phyloP scores from a whole-genome alignment of 2,888 invertebrate species.

The Nipponacmea schrenckii region DNA sequence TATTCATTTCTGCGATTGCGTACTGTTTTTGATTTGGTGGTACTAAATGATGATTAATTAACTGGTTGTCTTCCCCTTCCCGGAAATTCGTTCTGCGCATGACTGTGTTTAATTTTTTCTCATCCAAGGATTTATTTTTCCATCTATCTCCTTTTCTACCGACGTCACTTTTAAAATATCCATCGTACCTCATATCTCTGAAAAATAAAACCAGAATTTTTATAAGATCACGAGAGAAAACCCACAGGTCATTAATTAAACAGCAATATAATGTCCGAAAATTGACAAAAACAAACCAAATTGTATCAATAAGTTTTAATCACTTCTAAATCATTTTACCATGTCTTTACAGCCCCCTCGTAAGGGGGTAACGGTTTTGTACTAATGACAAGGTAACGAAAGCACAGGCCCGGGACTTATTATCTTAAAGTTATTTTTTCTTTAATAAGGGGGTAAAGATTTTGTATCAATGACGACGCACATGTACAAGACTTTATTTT shows the following conservation, averaged over 20 bases:
- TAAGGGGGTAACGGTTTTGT: too few species aligned
- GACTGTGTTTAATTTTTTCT: constrained; percentile 24
- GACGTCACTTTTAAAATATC: constrained; percentile 15
- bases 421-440: too few species aligned
- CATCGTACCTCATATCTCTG: constrained; percentile 20
- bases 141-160: constrained; percentile 13
- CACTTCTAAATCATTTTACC: too few species aligned
- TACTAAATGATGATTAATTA: not conserved
- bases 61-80: not conserved
- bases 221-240: not conserved
- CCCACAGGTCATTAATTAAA: not conserved
- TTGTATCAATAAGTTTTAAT: too few species aligned
- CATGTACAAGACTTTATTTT: too few species aligned
- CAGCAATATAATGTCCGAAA: not conserved
- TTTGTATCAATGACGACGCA: too few species aligned
- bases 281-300: not conserved
- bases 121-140: constrained; percentile 34
- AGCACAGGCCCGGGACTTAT: too few species aligned
- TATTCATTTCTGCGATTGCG: constrained; percentile 12
- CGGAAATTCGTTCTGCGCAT: not conserved
- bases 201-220: not conserved
- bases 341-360: too few species aligned
- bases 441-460: too few species aligned
- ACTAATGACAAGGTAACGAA: too few species aligned
- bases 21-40: constrained; percentile 10